Evolutionary conservation across 2,113 vertebrate genomes (phyloP).

Genomic region (Numida meleagris): DNA sequence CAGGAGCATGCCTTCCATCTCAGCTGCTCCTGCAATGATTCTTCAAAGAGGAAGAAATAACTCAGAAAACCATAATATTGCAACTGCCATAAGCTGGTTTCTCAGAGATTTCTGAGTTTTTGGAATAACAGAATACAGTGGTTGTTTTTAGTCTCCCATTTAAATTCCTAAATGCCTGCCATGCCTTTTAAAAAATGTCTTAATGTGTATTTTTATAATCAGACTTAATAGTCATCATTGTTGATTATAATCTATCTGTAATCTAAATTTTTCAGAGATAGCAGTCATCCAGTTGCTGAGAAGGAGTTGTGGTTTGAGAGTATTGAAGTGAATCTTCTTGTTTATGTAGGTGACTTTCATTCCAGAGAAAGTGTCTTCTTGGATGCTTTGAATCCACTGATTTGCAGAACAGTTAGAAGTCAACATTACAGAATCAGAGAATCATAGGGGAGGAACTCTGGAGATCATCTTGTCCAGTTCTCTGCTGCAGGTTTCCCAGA

Average conservation of each 20-base stretch:
- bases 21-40: not conserved
- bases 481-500: not conserved
- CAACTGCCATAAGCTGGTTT: not conserved
- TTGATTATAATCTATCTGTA: not conserved
- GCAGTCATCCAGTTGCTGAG: not conserved
- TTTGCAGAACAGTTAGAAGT: not conserved
- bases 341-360: not conserved
- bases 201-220: not conserved
- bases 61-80: not conserved
- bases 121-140: not conserved
- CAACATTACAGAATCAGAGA: not conserved
- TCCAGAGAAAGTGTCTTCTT: not conserved
- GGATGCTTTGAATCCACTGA: not conserved
- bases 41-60: not conserved
- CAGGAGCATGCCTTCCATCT: not conserved
- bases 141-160: not conserved
- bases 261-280: not conserved
- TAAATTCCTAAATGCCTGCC: not conserved
- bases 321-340: not conserved
- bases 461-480: not conserved
- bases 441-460: not conserved
- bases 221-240: not conserved
- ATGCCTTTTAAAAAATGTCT: not conserved
- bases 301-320: not conserved
- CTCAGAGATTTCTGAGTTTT: not conserved